Evolutionary conservation across 2,888 invertebrate species (phyloP), one percentile per base, ranked within the genome.

Genomic region (Morpho deidamia): DNA sequence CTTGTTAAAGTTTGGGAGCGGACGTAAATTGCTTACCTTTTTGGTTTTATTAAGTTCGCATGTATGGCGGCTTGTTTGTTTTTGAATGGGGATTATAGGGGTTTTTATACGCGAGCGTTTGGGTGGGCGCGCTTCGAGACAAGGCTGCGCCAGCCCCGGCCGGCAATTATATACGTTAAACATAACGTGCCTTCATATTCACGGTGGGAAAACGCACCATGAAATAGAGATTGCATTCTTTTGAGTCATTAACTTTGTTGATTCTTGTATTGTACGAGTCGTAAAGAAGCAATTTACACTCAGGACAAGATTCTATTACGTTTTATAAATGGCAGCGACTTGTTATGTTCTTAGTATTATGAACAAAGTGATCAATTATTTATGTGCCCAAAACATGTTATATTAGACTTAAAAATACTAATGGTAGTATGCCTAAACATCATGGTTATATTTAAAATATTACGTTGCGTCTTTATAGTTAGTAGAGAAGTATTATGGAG

Each of bases 1-100:
- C 88, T 89, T 87, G 89, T 89, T 88, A 87, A 78, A 79, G 81
- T 82, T 84, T 83, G 77, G 83, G 78, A 83, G 78, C 78, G 78
- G 72, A 84, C 81, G 85, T 83, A 82, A 85, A 85, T 86, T 83
- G 80, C 78, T 72, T 70, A 74, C 67, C 61, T 78, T 81, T 83
- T 82, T 87, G 76, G 80, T 87, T 85, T 86, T 88, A 81, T 86
- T 88, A 73, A 81, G 83, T 82, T 84, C 76, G 83, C 83, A 23
- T 49, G 49, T 11, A 78, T 83, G 83, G 77, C 80, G 82, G 84
- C 72, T 72, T 87, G 86, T 88, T 86, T 85, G 88, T 83, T 87
- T 83, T 80, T 84, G 67, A 60, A 62, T 72, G 77, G 79, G 23
- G 78, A 79, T 83, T 78, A 73, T 76, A 70, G 74, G 71, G 76